A percentile compares a stretch with the other conserved stretches of the same genome.
phyloP scores from a whole-genome alignment of 2,797 vertebrate species.

The Nyctalus aviator region DNA sequence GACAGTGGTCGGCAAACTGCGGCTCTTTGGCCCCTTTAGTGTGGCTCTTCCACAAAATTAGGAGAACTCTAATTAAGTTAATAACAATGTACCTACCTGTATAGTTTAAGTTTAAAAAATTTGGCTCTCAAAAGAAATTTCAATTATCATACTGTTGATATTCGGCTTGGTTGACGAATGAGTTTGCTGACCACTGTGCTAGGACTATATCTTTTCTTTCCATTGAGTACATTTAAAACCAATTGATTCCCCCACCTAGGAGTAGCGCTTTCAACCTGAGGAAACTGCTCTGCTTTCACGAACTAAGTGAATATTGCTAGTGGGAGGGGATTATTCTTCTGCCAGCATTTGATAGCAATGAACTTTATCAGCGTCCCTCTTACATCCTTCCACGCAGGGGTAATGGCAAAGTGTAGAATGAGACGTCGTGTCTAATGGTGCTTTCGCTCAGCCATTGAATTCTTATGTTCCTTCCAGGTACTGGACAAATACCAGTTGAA shows the following conservation, averaged over 20 bases:
- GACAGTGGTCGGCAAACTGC: background rate
- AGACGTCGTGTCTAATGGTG: background rate
- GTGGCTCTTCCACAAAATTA: too few relatives aligned
- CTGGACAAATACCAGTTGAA: constrained; percentile 85
- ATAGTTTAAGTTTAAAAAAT: too few relatives aligned
- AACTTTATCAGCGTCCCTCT: background rate
- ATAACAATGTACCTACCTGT: too few relatives aligned
- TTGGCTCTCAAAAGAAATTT: too few relatives aligned
- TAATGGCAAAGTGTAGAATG: background rate
- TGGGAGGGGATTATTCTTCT: background rate
- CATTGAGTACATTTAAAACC: background rate
- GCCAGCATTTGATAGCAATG: background rate
- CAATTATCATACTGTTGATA: too few relatives aligned
- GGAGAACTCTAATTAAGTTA: too few relatives aligned
- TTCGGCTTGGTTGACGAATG: too few relatives aligned
- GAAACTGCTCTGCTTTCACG: constrained; percentile 11
- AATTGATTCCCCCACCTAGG: background rate
- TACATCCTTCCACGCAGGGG: background rate
- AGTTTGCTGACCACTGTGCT: too few relatives aligned
- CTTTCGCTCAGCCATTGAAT: background rate
- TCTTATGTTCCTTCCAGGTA: constrained; percentile 85
- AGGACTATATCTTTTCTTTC: background rate
- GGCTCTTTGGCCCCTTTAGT: too few relatives aligned
- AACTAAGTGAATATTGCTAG: background rate
- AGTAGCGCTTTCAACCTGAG: constrained; percentile 7